Conservation (phyloP, 2,888 invertebrate species). For the Clostera curtula region DNA sequence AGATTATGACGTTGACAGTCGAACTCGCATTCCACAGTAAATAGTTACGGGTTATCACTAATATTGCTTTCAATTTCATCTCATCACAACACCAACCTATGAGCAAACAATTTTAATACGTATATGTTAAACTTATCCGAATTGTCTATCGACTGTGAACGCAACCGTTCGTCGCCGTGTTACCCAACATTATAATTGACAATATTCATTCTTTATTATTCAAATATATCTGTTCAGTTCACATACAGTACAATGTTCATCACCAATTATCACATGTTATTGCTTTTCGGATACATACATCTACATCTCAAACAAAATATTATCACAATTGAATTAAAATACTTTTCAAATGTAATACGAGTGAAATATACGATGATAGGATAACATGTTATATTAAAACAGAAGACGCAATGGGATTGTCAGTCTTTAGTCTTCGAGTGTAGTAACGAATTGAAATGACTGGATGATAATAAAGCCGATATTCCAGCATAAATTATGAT, state of each 20-base stretch:
- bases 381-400: conserved; percentile 17
- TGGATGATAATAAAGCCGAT: conserved; percentile 38
- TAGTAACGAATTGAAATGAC: conserved; percentile 40
- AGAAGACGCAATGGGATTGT: conserved; percentile 38
- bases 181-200: conserved; percentile 56
- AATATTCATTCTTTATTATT: conserved; percentile 49
- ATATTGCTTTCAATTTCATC: conserved; percentile 14
- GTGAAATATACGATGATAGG: conserved; percentile 32
- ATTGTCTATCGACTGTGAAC: conserved; percentile 22
- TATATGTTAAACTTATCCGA: conserved; percentile 10
- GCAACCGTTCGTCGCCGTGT: conserved; percentile 25
- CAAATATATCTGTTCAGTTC: conserved; percentile 33
- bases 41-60: too few relatives aligned
- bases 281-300: conserved; percentile 67
- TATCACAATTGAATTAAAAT: conserved; percentile 68
- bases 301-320: conserved; percentile 54
- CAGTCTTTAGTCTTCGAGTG: conserved; percentile 52
- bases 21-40: conserved; percentile 10
- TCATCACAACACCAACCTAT: too few relatives aligned
- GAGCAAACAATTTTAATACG: conserved; percentile 4
- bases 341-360: conserved; percentile 40
- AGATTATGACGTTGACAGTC: conserved; percentile 11
- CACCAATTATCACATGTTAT: conserved; percentile 68
- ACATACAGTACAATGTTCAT: conserved; percentile 48
- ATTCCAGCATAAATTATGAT: conserved; percentile 73